Conservation (phyloP, 2,797 vertebrate species). For the Leuciscus waleckii region DNA sequence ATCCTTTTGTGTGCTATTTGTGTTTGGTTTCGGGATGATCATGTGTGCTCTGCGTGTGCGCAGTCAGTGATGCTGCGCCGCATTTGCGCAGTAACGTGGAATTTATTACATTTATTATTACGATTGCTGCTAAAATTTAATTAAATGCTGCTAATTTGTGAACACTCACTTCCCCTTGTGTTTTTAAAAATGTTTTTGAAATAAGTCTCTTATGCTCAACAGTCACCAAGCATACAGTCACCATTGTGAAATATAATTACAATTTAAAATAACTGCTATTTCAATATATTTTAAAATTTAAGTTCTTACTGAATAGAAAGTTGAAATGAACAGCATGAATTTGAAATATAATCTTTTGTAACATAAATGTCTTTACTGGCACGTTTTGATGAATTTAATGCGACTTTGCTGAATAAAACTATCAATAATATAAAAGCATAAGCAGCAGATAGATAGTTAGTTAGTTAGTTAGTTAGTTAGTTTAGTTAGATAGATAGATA, state of each 20-base stretch:
- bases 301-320: neutral
- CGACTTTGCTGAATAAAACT: neutral
- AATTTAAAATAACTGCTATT: neutral
- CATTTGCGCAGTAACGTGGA: neutral
- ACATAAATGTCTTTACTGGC: neutral
- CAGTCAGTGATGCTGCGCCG: conserved; percentile 18
- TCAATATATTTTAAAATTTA: neutral
- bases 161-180: neutral
- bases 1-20: conserved; percentile 39
- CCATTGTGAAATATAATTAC: too few relatives aligned
- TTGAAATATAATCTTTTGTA: neutral
- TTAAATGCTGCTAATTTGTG: too few relatives aligned
- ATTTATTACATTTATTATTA: neutral
- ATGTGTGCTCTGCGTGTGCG: conserved; percentile 53
- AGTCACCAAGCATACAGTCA: too few relatives aligned
- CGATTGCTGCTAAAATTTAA: neutral
- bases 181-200: neutral
- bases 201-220: neutral
- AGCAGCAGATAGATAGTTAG: neutral
- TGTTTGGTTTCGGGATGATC: conserved; percentile 54
- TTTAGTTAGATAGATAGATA: neutral
- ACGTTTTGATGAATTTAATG: neutral
- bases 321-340: neutral
- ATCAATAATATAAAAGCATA: neutral
- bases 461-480: too few relatives aligned